Evolutionary conservation across 2,113 vertebrate genomes (phyloP), one percentile per base, ranked within the genome.

Genomic region (Rhadina sibilatrix): DNA sequence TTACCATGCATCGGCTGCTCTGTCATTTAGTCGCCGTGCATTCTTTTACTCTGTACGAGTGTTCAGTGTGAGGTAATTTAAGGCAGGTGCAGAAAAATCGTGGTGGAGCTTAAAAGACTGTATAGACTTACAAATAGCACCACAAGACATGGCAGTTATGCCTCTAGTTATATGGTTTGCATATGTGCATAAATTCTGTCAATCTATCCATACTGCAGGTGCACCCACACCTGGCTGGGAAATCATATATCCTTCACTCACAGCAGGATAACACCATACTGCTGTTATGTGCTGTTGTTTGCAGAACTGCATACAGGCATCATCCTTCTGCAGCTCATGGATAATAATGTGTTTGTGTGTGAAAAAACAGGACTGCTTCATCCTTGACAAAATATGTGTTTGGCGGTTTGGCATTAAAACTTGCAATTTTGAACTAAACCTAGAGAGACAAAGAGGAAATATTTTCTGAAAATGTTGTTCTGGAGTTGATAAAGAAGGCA

Each of bases 391-490:
- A 91, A 79, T 2, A 6, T 0, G 1, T 22, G 18, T 37, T 44
- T 25, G 24, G 24, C 1, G 8, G 50, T 50, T 33, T 71, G 70
- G 12, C 49, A 60, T 38, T 87, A 38, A 71, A 93, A 70, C 17
- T 25, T 31, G 28, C 2, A 31, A 68, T 72, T 93, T 75, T 85
- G 12, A 56, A 56, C 35, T 25, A 16, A 64, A 37, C 16, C 18
- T 35, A 28, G 8, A 12, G 21, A 94, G 38, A n/a, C 24, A 64
- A 79, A 44, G 40, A 61, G 21, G 46, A 90, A 60, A 30, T 0
- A 0, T 42, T 83, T 88, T n/a, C 49, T 46, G 47, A 47, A 79
- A 82, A 78, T 0, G 0, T 46, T 78, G 6, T 24, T 28, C 53
- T 65, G 49, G 68, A 44, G 9, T 18, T 50, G 31, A n/a, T 53